Evolutionary conservation across 2,888 invertebrate species (phyloP), one percentile per base, ranked within the genome.

Genomic region (Nomada lathburiana): DNA sequence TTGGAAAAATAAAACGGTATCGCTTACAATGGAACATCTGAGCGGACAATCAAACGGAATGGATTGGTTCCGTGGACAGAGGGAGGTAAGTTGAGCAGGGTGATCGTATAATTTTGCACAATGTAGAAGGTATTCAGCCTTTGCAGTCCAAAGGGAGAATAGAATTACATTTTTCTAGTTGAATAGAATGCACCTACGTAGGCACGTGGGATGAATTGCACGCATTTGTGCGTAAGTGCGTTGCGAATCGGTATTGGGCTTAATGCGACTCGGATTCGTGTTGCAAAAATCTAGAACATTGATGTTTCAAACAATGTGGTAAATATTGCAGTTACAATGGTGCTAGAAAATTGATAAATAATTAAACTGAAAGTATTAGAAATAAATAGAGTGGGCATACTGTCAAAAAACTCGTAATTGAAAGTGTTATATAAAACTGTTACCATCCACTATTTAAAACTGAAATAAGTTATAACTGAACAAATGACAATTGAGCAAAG

Each of bases 31-130:
- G 53, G 65, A 81, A 81, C 85, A 83, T 69, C 59, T 44, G 62
- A 72, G 63, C 50, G 59, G 65, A 65, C 29, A 60, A 81, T 65
- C 20, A 65, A 53, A 47, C 42, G 63, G 47, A 47, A 65, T 36
- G 69, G 59, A 63, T 64, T 71, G 57, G 62, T 72, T 63, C 55
- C 47, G 36, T 20, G 53, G 60, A 62, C 59, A 62, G 55, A 68
- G 70, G 72, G 62, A 50, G 60, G 76, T 76, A 87, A 82, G 77
- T 44, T 36, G 68, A 82, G 80, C 69, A 67, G 79, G 86, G 85
- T 78, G 86, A 90, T 89, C 90, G 91, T 90, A 91, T 91, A 92
- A 92, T 92, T 92, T 91, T 87, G 90, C 89, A 89, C 89, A 90
- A 89, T 91, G 89, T 90, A 87, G 86, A 86, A 86, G 81, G 53